These are phyloP conservation scores for Poeciliopsis turrubarensis DNA, from an alignment of 2,113 vertebrate species.

Conservation along the genomic window DNA sequence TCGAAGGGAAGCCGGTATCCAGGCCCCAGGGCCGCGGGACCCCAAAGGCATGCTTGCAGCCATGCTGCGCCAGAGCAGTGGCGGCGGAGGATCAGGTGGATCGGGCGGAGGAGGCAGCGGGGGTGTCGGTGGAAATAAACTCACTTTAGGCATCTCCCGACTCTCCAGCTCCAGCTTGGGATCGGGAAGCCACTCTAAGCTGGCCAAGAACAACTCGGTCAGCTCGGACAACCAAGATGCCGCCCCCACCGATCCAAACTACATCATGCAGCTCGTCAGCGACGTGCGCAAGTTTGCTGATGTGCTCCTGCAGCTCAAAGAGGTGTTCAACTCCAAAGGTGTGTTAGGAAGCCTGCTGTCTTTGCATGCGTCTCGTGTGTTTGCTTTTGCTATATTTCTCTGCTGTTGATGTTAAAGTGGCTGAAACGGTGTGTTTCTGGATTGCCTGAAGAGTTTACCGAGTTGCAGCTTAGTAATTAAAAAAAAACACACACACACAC, in stretches of 20 bases:
- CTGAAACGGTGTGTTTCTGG: not conserved
- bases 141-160: slow-evolving; percentile 83
- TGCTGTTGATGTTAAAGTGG: not conserved
- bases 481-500: not conserved
- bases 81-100: slow-evolving; percentile 45
- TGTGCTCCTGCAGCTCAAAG: slow-evolving; percentile 91
- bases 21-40: slow-evolving; percentile 57
- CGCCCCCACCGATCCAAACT: slow-evolving; percentile 86
- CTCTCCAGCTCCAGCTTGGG: slow-evolving; percentile 84
- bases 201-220: slow-evolving; percentile 79
- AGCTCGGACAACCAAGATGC: slow-evolving; percentile 81
- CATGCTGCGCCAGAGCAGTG: slow-evolving; percentile 72
- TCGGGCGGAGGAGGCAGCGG: slow-evolving; percentile 36
- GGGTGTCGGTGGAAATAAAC: slow-evolving; percentile 82
- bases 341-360: slow-evolving; percentile 29
- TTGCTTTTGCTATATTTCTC: too few species aligned
- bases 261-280: slow-evolving; percentile 93
- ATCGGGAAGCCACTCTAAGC: slow-evolving; percentile 79
- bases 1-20: slow-evolving; percentile 8
- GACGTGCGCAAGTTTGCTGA: slow-evolving; percentile 95
- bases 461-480: not conserved
- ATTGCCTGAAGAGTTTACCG: not conserved
- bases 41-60: slow-evolving; percentile 67
- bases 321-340: slow-evolving; percentile 90
- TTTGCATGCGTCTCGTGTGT: not conserved